Conservation (phyloP, 2,113 vertebrate species). For the Benitochromis conjunctus region DNA sequence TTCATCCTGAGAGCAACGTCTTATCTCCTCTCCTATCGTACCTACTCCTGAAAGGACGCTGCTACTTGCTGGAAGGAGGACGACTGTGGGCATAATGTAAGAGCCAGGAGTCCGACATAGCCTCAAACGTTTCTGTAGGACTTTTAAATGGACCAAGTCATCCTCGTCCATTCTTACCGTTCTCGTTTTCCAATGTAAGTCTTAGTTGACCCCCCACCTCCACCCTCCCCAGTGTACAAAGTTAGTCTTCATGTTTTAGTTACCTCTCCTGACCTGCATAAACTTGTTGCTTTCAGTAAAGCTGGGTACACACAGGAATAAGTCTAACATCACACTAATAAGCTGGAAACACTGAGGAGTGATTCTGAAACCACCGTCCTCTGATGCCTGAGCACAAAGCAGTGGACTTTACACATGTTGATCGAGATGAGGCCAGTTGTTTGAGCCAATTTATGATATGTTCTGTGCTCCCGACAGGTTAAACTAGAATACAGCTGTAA, state of each 20-base stretch:
- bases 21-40: conserved; percentile 51
- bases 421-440: too few species aligned
- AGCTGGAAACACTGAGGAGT: not conserved
- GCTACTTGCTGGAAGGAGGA: not conserved
- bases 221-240: not conserved
- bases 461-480: not conserved
- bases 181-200: fast-evolving
- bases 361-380: not conserved
- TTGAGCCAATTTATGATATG: not conserved
- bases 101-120: not conserved
- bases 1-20: not conserved
- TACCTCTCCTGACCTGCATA: not conserved
- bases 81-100: not conserved
- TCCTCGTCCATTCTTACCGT: not conserved
- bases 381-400: not conserved
- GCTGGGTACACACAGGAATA: not conserved
- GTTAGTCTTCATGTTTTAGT: not conserved
- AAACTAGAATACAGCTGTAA: not conserved
- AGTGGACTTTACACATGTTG: not conserved
- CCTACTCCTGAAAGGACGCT: conserved; percentile 26
- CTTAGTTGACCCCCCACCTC: not conserved
- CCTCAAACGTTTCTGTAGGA: not conserved
- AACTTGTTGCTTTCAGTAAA: not conserved
- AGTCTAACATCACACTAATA: not conserved
- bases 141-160: not conserved